Conservation (phyloP, 1,140 invertebrate genomes). For the Leucophenga varia region DNA sequence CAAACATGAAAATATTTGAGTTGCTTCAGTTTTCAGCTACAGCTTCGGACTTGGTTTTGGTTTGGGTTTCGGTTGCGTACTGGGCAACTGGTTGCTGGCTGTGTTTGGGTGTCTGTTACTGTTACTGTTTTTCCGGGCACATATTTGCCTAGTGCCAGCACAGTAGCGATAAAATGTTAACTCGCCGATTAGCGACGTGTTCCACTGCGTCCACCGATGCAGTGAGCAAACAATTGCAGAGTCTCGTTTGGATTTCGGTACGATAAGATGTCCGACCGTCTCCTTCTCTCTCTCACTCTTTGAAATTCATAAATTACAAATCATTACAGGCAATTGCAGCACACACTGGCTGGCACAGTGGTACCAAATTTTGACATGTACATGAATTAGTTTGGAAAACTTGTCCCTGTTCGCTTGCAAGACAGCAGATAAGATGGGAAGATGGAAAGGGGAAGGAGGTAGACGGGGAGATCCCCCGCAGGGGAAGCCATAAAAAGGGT, state of each 20-base stretch:
- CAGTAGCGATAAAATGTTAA: slow-evolving; percentile 55
- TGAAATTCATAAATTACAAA: slow-evolving; percentile 52
- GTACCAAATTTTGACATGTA: slow-evolving; percentile 48
- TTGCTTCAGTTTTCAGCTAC: slow-evolving; percentile 24
- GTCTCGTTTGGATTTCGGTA: slow-evolving; percentile 7
- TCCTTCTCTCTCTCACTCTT: slow-evolving; percentile 34
- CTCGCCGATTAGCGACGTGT: slow-evolving; percentile 41
- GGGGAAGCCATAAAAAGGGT: slow-evolving; percentile 48
- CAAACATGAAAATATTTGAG: slow-evolving; percentile 50
- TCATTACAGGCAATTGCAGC: slow-evolving; percentile 26
- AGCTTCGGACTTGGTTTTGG: too few species aligned
- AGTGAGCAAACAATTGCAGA: slow-evolving; percentile 43
- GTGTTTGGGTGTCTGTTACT: slow-evolving; percentile 12
- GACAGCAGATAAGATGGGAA: too few species aligned
- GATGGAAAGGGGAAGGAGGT: too few species aligned
- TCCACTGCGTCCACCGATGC: slow-evolving; percentile 7
- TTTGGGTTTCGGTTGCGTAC: too few species aligned
- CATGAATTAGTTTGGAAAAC: slow-evolving; percentile 44
- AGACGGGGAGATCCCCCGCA: background rate
- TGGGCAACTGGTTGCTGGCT: too few species aligned
- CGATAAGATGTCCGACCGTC: slow-evolving; percentile 34
- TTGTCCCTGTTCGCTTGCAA: slow-evolving; percentile 19
- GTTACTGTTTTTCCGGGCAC: slow-evolving; percentile 32
- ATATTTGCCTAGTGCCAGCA: slow-evolving; percentile 53
- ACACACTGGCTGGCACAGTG: too few species aligned